Percentiles rank a stretch among this genome's conserved stretches.
These are phyloP conservation scores for Clarias gariepinus DNA, from an alignment of 2,113 vertebrate species.

Conservation along the genomic window DNA sequence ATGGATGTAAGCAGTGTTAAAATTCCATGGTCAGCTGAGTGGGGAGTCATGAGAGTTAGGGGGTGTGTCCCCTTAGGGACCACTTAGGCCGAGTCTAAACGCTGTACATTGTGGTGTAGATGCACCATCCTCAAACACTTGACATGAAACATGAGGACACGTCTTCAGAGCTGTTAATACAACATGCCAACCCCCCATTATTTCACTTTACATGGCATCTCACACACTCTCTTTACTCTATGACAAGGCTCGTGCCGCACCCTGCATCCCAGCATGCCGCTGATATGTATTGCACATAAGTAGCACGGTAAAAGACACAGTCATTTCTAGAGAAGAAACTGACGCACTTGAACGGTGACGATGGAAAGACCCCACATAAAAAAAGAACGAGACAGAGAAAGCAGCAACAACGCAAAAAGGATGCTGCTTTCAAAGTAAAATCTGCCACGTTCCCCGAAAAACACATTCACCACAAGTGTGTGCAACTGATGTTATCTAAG, in stretches of 20 bases:
- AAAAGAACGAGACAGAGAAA: slow-evolving; percentile 8
- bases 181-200: background rate
- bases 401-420: background rate
- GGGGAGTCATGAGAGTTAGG: background rate
- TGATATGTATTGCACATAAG: background rate
- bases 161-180: background rate
- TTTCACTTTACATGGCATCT: background rate
- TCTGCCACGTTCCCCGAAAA: slow-evolving; percentile 15
- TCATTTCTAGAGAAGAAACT: slow-evolving; percentile 44
- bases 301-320: background rate
- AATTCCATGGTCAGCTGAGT: background rate
- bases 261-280: slow-evolving; percentile 16
- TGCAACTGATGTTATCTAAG: slow-evolving; percentile 8
- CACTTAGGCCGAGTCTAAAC: background rate
- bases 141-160: background rate
- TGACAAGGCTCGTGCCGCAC: slow-evolving; percentile 9
- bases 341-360: slow-evolving; percentile 16
- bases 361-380: slow-evolving; percentile 19
- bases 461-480: slow-evolving; percentile 9
- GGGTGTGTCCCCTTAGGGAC: background rate
- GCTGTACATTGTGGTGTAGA: background rate
- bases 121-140: background rate
- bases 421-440: slow-evolving; percentile 27
- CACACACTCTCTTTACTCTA: background rate
- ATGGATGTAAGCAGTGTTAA: background rate